phyloP scores from a whole-genome alignment of 2,113 vertebrate genomes.

The Vulpes lagopus region DNA sequence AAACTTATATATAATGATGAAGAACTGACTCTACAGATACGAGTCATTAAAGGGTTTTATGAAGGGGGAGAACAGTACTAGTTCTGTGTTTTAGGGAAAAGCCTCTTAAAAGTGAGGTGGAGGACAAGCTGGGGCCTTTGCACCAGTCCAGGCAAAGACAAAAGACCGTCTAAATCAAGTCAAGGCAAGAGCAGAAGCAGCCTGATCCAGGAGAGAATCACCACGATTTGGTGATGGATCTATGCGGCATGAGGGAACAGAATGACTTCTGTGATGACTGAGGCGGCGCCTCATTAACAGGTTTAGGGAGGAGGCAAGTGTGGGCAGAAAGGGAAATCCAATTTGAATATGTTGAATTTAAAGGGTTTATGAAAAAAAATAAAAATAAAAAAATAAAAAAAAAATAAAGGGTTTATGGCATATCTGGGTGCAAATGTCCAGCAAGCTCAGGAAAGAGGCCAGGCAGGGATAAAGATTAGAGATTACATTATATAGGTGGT shows the following conservation, averaged over 20 bases:
- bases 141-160: background rate
- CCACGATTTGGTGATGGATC: no score
- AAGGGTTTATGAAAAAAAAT: background rate
- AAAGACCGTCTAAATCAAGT: background rate
- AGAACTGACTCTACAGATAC: background rate
- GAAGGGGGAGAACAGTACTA: background rate
- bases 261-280: background rate
- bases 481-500: background rate
- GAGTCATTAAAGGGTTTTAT: background rate
- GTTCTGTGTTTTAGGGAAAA: background rate
- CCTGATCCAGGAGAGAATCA: background rate
- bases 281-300: background rate
- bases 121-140: background rate
- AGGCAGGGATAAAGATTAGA: background rate
- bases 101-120: background rate
- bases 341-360: no score
- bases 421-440: background rate
- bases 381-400: no score
- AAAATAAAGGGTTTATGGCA: background rate
- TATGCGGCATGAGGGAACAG: background rate
- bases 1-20: background rate
- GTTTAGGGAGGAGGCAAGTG: background rate
- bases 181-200: no score
- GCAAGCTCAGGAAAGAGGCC: background rate
- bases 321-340: background rate